A percentile compares a stretch with the other conserved stretches of the same genome.
phyloP scores from a whole-genome alignment of 2,113 vertebrate species.

The Cyanocitta stelleri region DNA sequence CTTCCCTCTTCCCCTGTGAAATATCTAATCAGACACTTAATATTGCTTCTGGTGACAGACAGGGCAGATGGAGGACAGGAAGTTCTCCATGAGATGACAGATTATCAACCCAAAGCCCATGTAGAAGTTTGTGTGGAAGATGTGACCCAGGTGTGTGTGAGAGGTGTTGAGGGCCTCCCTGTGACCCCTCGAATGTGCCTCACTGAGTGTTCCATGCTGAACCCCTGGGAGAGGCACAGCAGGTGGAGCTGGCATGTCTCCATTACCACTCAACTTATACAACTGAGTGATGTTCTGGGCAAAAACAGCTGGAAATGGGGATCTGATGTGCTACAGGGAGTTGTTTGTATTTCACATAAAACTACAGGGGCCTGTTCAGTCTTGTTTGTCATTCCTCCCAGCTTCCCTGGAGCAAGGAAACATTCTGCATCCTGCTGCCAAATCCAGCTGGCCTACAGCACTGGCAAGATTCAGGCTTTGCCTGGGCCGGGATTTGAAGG shows the following conservation, averaged over 20 bases:
- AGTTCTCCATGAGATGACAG: neutral
- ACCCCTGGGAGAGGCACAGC: neutral
- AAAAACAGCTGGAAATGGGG: neutral
- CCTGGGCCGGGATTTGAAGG: neutral
- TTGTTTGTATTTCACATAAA: neutral
- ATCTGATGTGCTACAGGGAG: neutral
- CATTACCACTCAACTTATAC: fast-evolving
- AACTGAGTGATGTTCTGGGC: neutral
- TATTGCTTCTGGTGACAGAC: neutral
- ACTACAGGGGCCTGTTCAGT: neutral
- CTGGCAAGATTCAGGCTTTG: neutral
- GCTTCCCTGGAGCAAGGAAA: constrained; percentile 10
- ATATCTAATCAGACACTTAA: neutral
- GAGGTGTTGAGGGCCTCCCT: neutral
- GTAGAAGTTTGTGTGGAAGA: neutral
- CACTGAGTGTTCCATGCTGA: neutral
- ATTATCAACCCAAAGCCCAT: neutral
- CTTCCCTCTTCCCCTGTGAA: neutral
- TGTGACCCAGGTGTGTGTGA: neutral
- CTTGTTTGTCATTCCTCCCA: neutral
- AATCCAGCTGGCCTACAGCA: neutral
- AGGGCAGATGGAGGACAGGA: neutral
- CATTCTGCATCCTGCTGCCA: neutral
- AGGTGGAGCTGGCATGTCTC: neutral
- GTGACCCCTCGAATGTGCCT: neutral